These are phyloP conservation scores for Podabrus alpinus DNA, from an alignment of 2,888 invertebrate species.

Conservation along the genomic window DNA sequence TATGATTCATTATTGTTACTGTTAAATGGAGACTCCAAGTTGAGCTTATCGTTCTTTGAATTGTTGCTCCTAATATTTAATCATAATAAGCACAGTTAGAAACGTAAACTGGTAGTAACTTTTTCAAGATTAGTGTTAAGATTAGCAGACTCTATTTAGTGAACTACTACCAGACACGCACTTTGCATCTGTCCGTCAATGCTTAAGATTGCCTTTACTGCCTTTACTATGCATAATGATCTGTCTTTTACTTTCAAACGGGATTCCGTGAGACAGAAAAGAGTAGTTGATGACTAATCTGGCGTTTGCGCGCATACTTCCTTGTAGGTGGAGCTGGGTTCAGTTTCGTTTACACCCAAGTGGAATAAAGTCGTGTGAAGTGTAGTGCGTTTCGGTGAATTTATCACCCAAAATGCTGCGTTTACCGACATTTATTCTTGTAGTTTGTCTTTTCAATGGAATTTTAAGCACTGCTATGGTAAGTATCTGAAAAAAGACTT, in stretches of 20 bases:
- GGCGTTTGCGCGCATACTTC: constrained; percentile 45
- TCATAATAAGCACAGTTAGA: neutral
- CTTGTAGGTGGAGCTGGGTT: constrained; percentile 52
- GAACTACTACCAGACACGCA: constrained; percentile 23
- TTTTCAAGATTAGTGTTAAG: constrained; percentile 11
- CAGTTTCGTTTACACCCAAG: constrained; percentile 52
- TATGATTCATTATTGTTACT: neutral
- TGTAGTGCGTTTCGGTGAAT: constrained; percentile 46
- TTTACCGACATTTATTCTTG: constrained; percentile 65
- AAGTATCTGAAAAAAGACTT: constrained; percentile 40
- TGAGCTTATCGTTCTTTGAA: neutral
- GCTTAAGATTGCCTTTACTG: constrained; percentile 4
- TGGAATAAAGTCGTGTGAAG: constrained; percentile 47
- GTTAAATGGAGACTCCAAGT: neutral
- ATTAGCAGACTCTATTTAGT: constrained; percentile 14
- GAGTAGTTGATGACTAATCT: constrained; percentile 39
- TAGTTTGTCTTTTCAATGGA: constrained; percentile 64
- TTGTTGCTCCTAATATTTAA: neutral
- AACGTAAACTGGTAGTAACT: constrained; percentile 19
- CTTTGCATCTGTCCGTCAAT: constrained; percentile 10
- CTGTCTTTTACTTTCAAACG: constrained; percentile 14
- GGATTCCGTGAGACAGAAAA: constrained; percentile 27
- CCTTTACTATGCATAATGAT: constrained; percentile 2
- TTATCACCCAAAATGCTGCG: constrained; percentile 61
- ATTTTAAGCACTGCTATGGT: constrained; percentile 63